These are phyloP conservation scores for Labroides dimidiatus DNA, from an alignment of 2,797 vertebrate genomes.

Conservation along the genomic window DNA sequence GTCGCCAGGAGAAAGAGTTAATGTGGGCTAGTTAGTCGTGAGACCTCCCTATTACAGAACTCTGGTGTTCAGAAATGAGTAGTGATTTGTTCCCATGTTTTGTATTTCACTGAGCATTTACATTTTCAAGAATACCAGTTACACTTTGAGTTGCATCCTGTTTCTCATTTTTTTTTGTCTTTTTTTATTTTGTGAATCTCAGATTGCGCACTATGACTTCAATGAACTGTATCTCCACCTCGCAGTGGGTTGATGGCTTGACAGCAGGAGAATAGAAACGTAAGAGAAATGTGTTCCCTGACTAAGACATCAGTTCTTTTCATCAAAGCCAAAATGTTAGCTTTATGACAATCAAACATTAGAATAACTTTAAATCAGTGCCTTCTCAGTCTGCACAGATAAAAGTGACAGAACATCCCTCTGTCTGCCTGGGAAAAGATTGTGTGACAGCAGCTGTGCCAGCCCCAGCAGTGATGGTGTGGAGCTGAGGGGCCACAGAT, in stretches of 20 bases:
- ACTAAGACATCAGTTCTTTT: neutral
- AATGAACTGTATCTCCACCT: neutral
- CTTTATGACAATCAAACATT: no score
- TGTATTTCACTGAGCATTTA: conserved; percentile 26
- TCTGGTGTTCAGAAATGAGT: conserved; percentile 47
- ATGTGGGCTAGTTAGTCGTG: conserved; percentile 72
- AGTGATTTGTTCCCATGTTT: conserved; percentile 34
- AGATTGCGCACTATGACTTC: neutral
- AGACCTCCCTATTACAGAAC: conserved; percentile 63
- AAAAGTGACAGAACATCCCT: conserved; percentile 19
- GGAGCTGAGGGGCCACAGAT: neutral
- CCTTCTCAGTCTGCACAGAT: conserved; percentile 1
- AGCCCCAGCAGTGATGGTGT: neutral
- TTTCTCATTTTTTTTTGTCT: neutral
- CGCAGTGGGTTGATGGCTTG: conserved; percentile 2
- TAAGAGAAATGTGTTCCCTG: conserved; percentile 5
- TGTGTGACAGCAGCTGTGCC: neutral
- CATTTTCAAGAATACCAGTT: neutral
- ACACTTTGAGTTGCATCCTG: neutral
- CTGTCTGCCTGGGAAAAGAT: conserved; percentile 2
- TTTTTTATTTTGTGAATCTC: neutral
- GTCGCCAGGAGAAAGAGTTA: conserved; percentile 79
- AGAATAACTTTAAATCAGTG: no score
- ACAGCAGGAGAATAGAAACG: conserved; percentile 6
- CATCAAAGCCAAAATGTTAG: no score